Base-by-base conservation (phyloP, 2,888 invertebrate species). In the Drosophila limbata region DNA sequence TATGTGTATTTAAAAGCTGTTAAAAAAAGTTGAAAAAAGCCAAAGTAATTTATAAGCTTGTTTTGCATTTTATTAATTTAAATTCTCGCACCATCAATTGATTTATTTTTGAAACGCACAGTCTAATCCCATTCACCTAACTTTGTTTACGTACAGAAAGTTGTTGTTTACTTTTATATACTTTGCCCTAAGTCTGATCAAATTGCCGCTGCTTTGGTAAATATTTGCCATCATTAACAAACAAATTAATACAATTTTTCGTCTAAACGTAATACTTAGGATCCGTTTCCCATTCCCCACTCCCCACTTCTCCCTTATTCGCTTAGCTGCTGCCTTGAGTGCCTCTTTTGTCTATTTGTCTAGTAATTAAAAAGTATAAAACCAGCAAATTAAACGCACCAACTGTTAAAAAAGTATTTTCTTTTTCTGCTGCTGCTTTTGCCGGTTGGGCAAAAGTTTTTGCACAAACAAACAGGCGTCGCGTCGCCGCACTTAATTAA, bases 291-390 rank as follows among this genome's bases (percentile, higher is more conserved):
- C 10, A 1, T 9, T 21, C 11, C 11, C 19, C 13, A 15, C 39
- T 15, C 10, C 11, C 2, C 25, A 8, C 28, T 28, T 8, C 8
- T 28, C 28, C 2, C 35, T 17, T 40, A 42, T 39, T 33, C 53
- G 31, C 33, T 40, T 35, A 19, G 61, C 44, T 33, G 52, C 40
- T 39, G 42, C 64, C 28, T 61, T 57, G 56, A 66, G 74, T 35
- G 63, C 39, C 65, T 50, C 60, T 67, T 71, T 61, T 69, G 63
- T 83, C 80, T 82, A 84, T 87, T 83, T 86, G 84, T 86, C 84
- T 78, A 81, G 85, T 88, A 84, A 84, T 84, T 84, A 84, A 84
- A 88, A 84, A 88, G 89, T 88, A 86, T 73, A 88, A 88, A 81
- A 81, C 87, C 75, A 81, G 84, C 87, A 84, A 88, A 84, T 88